Evolutionary conservation across 2,797 vertebrate genomes (phyloP).

Genomic region (Poeciliopsis paucimaculata): DNA sequence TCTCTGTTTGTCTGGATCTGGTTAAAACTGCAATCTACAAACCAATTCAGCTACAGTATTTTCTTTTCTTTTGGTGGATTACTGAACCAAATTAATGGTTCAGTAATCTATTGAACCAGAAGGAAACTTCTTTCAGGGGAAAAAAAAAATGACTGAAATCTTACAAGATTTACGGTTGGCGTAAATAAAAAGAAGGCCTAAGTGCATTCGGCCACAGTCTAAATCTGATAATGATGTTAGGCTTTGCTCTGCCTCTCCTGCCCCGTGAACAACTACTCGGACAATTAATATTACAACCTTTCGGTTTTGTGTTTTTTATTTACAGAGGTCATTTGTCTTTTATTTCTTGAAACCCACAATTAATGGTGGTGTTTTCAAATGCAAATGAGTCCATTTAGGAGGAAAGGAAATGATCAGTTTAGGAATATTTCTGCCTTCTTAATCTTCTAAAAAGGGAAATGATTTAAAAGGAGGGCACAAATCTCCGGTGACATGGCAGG

Average conservation of each 20-base stretch:
- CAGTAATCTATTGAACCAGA: neutral
- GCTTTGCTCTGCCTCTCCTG: slow-evolving; percentile 45
- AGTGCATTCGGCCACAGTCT: slow-evolving; percentile 24
- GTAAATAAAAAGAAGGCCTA: slow-evolving; percentile 17
- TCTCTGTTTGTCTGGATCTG: neutral
- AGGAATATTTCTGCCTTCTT: slow-evolving; percentile 83
- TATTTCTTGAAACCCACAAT: slow-evolving; percentile 66
- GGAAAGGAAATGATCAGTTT: slow-evolving; percentile 77
- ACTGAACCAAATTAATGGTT: slow-evolving; percentile 15
- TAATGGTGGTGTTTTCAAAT: slow-evolving; percentile 75
- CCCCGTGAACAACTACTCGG: slow-evolving; percentile 51
- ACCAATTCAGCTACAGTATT: neutral
- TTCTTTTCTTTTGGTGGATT: neutral
- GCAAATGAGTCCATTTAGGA: slow-evolving; percentile 73
- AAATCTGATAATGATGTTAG: slow-evolving; percentile 64
- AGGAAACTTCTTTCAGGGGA: neutral
- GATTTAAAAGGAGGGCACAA: slow-evolving; percentile 84
- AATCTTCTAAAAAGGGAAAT: slow-evolving; percentile 87
- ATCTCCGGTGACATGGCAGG: slow-evolving; percentile 82
- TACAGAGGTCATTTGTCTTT: slow-evolving; percentile 71
- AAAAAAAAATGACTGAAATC: slow-evolving; percentile 22
- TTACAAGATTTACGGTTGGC: slow-evolving; percentile 27
- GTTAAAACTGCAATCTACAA: slow-evolving; percentile 4
- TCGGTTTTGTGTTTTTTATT: slow-evolving; percentile 67
- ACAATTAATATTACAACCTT: slow-evolving; percentile 76